Evolutionary conservation across 35 echinoderm and acorn worm species (phyloP).

Genomic region (Eucidaris tribuloides): DNA sequence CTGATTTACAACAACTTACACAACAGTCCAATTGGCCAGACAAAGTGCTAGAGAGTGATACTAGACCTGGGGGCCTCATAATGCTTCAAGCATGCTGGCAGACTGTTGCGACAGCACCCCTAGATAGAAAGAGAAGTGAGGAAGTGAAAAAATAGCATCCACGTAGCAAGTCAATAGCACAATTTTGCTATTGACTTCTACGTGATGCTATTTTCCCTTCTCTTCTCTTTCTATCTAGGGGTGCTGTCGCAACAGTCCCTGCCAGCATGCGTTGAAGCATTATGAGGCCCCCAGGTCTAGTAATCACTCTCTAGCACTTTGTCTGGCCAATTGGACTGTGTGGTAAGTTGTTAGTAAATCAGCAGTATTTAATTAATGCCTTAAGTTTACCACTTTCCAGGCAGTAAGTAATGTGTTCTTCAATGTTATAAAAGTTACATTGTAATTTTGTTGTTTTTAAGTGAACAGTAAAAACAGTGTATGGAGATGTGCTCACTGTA

Average conservation of each 20-base stretch:
- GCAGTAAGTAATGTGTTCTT: neutral
- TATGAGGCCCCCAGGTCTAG: conserved; percentile 49
- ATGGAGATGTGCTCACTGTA: too few species aligned
- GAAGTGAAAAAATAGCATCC: neutral
- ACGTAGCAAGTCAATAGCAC: neutral
- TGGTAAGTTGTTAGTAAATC: conserved; percentile 36
- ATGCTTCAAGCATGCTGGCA: conserved; percentile 79
- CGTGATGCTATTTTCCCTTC: neutral
- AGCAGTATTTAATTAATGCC: neutral
- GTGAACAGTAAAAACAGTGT: too few species aligned
- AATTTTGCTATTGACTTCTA: neutral
- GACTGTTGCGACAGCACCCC: conserved; percentile 78
- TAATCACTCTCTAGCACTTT: conserved; percentile 53
- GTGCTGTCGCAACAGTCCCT: conserved; percentile 61
- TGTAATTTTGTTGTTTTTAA: too few species aligned
- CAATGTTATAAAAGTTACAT: too few species aligned
- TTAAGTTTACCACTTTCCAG: neutral
- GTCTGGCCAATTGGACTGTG: conserved; percentile 56
- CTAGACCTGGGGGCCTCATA: conserved; percentile 49
- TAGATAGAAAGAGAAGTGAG: conserved; percentile 3
- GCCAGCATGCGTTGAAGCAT: conserved; percentile 80
- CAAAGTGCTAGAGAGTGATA: conserved; percentile 56
- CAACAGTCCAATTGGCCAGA: conserved; percentile 57
- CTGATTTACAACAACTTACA: conserved; percentile 18
- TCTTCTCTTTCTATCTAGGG: conserved; percentile 46